These are phyloP conservation scores for Tachysurus vachellii DNA, from an alignment of 2,113 vertebrate genomes.

Conservation along the genomic window DNA sequence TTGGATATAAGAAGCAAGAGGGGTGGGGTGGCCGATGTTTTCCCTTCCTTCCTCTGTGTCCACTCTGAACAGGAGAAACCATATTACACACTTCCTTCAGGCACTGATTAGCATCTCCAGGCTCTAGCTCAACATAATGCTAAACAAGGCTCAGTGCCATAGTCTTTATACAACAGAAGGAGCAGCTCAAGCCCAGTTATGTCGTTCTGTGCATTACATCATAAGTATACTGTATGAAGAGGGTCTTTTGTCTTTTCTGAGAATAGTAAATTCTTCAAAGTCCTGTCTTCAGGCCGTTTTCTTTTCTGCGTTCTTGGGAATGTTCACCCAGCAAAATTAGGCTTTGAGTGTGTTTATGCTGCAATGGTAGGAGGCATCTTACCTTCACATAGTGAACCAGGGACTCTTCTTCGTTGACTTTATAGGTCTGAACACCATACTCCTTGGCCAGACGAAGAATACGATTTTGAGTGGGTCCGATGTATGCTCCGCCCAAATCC, in stretches of 20 bases:
- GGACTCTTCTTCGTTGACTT: constrained; percentile 89
- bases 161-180: not conserved
- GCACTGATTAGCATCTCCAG: constrained; percentile 69
- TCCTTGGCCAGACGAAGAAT: constrained; percentile 89
- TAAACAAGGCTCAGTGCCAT: constrained; percentile 32
- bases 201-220: constrained; percentile 27
- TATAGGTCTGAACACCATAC: constrained; percentile 88
- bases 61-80: constrained; percentile 65
- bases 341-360: not conserved
- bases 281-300: not conserved
- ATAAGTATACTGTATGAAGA: constrained; percentile 18
- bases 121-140: constrained; percentile 44
- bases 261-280: not conserved
- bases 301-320: not conserved
- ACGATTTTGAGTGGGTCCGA: constrained; percentile 95
- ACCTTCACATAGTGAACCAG: constrained; percentile 89
- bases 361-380: constrained; percentile 58
- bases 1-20: constrained; percentile 55
- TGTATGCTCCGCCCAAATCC: constrained; percentile 92
- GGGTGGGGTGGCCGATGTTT: constrained; percentile 32
- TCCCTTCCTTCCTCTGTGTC: constrained; percentile 47
- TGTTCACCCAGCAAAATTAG: not conserved
- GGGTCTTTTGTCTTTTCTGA: constrained; percentile 1
- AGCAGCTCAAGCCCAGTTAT: not conserved
- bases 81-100: constrained; percentile 64